These are phyloP conservation scores for Plestiodon gilberti DNA, from an alignment of 2,113 vertebrate species.

Conservation along the genomic window DNA sequence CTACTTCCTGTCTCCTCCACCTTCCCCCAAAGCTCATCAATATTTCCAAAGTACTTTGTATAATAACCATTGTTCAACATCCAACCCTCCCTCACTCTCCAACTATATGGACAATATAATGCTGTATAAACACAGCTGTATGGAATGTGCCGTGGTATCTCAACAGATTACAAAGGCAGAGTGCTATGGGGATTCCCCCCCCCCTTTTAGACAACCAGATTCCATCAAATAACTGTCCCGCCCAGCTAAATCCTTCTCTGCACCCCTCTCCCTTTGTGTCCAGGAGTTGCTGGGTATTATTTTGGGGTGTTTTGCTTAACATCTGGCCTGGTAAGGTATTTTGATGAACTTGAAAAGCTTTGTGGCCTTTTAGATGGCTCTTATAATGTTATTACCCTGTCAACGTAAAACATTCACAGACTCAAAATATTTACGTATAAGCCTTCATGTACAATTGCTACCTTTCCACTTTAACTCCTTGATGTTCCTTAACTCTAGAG, in stretches of 20 bases:
- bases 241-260: too few relatives aligned
- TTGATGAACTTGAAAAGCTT: too few relatives aligned
- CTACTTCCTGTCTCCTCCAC: neutral
- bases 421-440: neutral
- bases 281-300: too few relatives aligned
- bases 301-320: too few relatives aligned
- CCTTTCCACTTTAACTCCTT: neutral
- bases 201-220: neutral
- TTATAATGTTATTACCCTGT: neutral
- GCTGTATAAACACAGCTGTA: too few relatives aligned
- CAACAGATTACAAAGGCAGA: neutral
- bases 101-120: neutral
- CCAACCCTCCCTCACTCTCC: neutral
- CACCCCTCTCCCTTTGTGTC: too few relatives aligned
- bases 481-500: neutral
- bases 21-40: neutral
- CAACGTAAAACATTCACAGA: neutral
- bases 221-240: too few relatives aligned
- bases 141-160: neutral
- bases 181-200: neutral
- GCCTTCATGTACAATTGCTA: neutral
- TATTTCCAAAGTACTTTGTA: neutral
- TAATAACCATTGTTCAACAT: neutral
- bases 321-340: too few relatives aligned
- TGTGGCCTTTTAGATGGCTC: too few relatives aligned